phyloP scores from a whole-genome alignment of 2,888 invertebrate species.

The Ophion ventricosus region DNA sequence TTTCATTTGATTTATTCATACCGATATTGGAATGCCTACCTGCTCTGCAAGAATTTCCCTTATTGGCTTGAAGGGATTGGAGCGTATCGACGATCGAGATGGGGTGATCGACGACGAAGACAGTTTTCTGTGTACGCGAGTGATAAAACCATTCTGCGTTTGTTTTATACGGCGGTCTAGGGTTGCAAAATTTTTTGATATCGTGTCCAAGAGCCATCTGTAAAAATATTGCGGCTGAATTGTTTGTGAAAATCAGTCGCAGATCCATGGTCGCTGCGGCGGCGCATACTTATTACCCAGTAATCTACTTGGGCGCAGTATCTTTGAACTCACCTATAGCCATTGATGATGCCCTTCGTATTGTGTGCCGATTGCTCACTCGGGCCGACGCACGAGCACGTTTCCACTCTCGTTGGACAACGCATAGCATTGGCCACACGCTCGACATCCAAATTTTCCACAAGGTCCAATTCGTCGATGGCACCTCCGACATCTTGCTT shows the following conservation, averaged over 20 bases:
- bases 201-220: slow-evolving; percentile 80
- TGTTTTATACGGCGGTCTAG: slow-evolving; percentile 75
- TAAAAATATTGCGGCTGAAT: slow-evolving; percentile 27
- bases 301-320: not conserved
- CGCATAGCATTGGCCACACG: slow-evolving; percentile 89
- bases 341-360: slow-evolving; percentile 76
- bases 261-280: not conserved
- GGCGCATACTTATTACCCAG: not conserved
- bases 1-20: slow-evolving; percentile 38
- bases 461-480: slow-evolving; percentile 92
- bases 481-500: slow-evolving; percentile 93
- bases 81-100: slow-evolving; percentile 75
- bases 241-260: not conserved
- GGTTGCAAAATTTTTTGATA: slow-evolving; percentile 76
- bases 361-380: slow-evolving; percentile 70
- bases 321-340: slow-evolving; percentile 76
- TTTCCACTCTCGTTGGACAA: slow-evolving; percentile 93
- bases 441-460: slow-evolving; percentile 91
- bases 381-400: slow-evolving; percentile 84
- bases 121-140: slow-evolving; percentile 70
- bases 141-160: slow-evolving; percentile 70
- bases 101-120: slow-evolving; percentile 74
- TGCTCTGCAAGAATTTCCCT: slow-evolving; percentile 72
- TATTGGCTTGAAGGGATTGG: slow-evolving; percentile 78
- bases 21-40: slow-evolving; percentile 3